These are phyloP conservation scores for Limonius californicus DNA, from an alignment of 1,140 invertebrate species.

Conservation along the genomic window DNA sequence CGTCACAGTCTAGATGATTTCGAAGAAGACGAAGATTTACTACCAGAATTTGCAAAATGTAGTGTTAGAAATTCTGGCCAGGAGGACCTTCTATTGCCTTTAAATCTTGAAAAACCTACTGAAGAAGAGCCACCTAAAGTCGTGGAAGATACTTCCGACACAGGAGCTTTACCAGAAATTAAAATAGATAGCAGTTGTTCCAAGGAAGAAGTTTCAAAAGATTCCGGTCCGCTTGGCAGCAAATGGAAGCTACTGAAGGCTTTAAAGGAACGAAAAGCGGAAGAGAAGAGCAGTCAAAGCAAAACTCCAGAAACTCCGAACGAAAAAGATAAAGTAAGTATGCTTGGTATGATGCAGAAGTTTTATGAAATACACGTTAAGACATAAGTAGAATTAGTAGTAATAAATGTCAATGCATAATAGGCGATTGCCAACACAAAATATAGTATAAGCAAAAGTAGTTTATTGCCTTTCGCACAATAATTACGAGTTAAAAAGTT, in stretches of 20 bases:
- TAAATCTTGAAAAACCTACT: slow-evolving; percentile 34
- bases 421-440: not conserved
- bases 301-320: slow-evolving; percentile 58
- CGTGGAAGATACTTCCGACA: slow-evolving; percentile 29
- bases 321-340: slow-evolving; percentile 66
- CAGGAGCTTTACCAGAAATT: slow-evolving; percentile 51
- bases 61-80: slow-evolving; percentile 43
- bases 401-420: not conserved
- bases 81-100: not conserved
- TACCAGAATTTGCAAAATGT: slow-evolving; percentile 44
- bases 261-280: slow-evolving; percentile 82
- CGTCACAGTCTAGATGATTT: slow-evolving; percentile 67
- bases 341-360: slow-evolving; percentile 54
- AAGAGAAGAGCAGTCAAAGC: slow-evolving; percentile 67
- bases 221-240: slow-evolving; percentile 62
- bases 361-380: slow-evolving; percentile 61
- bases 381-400: slow-evolving; percentile 45
- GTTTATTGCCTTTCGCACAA: not conserved
- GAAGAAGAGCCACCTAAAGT: slow-evolving; percentile 30
- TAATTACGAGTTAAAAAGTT: slow-evolving; percentile 6
- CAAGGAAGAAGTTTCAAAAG: slow-evolving; percentile 49
- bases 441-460: not conserved
- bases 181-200: slow-evolving; percentile 48
- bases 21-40: slow-evolving; percentile 52
- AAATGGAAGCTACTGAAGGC: slow-evolving; percentile 89